Percentiles rank a stretch among this genome's conserved stretches.
Conservation (phyloP, 2,113 vertebrate genomes). For the Rattus norvegicus region DNA sequence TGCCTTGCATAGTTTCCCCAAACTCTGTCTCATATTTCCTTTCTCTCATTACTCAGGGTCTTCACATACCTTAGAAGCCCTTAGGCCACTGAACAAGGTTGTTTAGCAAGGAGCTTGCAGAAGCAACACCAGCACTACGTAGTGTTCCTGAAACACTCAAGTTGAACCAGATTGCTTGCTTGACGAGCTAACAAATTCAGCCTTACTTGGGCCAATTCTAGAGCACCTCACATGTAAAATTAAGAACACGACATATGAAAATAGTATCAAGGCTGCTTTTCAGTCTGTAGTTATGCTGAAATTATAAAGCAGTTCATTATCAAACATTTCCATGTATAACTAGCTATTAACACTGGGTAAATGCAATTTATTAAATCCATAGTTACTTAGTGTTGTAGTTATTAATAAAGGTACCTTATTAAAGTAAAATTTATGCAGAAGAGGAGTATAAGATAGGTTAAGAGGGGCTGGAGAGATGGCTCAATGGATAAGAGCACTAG, state of each 20-base stretch:
- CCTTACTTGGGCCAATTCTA: background rate
- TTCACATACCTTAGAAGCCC: background rate
- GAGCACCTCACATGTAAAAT: background rate
- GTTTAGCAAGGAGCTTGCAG: background rate
- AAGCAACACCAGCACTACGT: background rate
- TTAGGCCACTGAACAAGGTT: background rate
- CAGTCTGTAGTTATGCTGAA: background rate
- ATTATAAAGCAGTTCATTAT: background rate
- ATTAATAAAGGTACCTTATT: background rate
- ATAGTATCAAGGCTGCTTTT: background rate
- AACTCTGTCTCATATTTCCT: background rate
- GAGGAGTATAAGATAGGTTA: background rate
- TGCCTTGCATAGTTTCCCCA: background rate
- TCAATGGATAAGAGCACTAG: too few relatives aligned
- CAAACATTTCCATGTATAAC: background rate
- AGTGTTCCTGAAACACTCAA: background rate
- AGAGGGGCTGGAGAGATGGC: background rate
- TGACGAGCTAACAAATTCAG: accelerated
- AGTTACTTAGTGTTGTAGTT: background rate
- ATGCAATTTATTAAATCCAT: background rate
- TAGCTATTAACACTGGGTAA: background rate
- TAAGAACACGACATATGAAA: background rate
- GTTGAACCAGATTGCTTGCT: background rate
- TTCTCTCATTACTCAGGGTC: background rate
- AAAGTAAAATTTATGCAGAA: background rate